These are phyloP conservation scores for Trilocha varians DNA, from an alignment of 2,888 invertebrate species.

Conservation along the genomic window DNA sequence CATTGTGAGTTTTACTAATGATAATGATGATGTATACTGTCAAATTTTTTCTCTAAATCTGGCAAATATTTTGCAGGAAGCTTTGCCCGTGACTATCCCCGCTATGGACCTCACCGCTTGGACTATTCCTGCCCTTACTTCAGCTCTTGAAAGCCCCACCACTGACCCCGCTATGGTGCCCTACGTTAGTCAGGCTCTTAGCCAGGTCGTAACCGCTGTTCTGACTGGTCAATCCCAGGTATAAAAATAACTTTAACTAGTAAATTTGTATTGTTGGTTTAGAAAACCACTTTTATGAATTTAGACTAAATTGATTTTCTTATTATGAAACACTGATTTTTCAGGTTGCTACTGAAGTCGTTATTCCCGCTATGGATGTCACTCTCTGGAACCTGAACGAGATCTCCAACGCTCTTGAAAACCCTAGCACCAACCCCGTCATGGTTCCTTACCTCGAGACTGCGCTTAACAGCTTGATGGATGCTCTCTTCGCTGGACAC, in stretches of 20 bases:
- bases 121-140: conserved; percentile 29
- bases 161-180: conserved; percentile 37
- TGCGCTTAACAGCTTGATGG: conserved; percentile 22
- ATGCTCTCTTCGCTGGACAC: conserved; percentile 14
- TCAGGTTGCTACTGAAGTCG: conserved; percentile 21
- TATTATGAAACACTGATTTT: too few species aligned
- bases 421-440: conserved; percentile 31
- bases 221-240: conserved; percentile 31
- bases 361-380: conserved; percentile 26
- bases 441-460: conserved; percentile 32
- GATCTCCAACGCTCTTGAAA: conserved; percentile 29
- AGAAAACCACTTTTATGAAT: too few species aligned
- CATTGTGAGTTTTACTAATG: conserved; percentile 21
- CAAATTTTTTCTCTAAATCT: too few species aligned
- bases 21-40: too few species aligned
- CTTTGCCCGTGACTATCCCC: conserved; percentile 23
- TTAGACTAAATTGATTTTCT: too few species aligned
- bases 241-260: conserved; percentile 3
- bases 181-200: conserved; percentile 34
- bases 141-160: conserved; percentile 33
- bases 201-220: conserved; percentile 29
- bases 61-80: conserved; percentile 24
- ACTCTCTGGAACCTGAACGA: conserved; percentile 33
- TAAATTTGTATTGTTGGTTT: conserved; percentile 5
- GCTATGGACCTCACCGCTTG: conserved; percentile 23